Evolutionary conservation across 1,140 invertebrate species (phyloP).

Genomic region (Nasonia longicornis): DNA sequence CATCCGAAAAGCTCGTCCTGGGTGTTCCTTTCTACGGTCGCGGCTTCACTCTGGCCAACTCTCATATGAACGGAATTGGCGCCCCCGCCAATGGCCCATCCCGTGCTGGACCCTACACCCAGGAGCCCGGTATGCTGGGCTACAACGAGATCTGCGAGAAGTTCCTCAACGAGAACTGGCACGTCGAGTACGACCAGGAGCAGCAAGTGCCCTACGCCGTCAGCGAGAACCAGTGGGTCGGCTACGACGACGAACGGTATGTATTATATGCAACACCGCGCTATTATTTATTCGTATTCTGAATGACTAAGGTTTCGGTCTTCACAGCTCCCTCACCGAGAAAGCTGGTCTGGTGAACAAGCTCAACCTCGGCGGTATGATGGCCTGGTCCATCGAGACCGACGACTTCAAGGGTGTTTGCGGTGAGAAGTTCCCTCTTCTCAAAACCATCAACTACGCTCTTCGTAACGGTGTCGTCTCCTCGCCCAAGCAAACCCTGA

Average conservation of each 20-base stretch:
- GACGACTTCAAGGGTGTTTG: constrained; percentile 29
- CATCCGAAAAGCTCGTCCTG: constrained; percentile 72
- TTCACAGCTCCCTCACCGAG: background rate
- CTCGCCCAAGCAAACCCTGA: background rate
- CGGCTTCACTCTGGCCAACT: constrained; percentile 72
- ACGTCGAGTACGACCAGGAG: constrained; percentile 50
- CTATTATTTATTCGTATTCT: background rate
- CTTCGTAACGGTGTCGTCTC: background rate
- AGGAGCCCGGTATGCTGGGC: constrained; percentile 64
- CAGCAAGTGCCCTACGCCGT: constrained; percentile 64
- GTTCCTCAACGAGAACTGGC: constrained; percentile 48
- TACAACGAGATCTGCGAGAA: constrained; percentile 60
- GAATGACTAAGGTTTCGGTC: background rate
- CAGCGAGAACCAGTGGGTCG: constrained; percentile 64
- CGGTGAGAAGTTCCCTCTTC: constrained; percentile 24
- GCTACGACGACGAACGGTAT: constrained; percentile 63
- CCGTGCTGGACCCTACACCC: constrained; percentile 64
- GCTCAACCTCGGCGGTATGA: constrained; percentile 4
- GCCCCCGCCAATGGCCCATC: constrained; percentile 59
- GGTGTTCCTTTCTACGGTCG: constrained; percentile 80
- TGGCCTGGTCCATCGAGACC: constrained; percentile 32
- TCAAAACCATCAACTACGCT: background rate
- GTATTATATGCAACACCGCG: background rate
- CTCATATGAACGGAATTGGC: constrained; percentile 58
- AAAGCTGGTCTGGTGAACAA: background rate